These are phyloP conservation scores for Steatornis caripensis DNA, from an alignment of 2,113 vertebrate genomes.

Conservation along the genomic window DNA sequence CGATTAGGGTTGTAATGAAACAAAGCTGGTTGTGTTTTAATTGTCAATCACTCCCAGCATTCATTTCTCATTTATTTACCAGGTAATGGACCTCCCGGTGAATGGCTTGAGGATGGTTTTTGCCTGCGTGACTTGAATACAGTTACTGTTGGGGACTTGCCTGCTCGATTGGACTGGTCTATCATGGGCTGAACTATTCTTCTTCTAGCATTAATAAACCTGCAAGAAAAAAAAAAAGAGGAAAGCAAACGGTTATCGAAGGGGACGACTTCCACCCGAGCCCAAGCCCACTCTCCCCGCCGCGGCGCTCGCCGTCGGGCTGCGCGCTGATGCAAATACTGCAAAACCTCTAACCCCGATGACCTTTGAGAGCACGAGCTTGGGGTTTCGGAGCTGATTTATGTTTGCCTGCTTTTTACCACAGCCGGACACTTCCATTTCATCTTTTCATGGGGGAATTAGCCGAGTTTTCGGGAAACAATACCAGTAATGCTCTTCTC, in stretches of 20 bases:
- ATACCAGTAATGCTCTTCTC: constrained; percentile 75
- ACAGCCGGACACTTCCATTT: constrained; percentile 91
- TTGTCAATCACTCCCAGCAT: constrained; percentile 66
- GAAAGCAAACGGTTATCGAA: constrained; percentile 51
- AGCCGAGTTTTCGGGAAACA: constrained; percentile 85
- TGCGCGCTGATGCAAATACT: constrained; percentile 22
- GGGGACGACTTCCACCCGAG: background rate
- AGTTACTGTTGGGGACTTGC: constrained; percentile 89
- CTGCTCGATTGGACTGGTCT: constrained; percentile 99
- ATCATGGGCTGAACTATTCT: constrained; percentile 99
- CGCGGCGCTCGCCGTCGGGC: background rate
- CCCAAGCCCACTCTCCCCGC: background rate
- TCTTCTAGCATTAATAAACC: constrained; percentile 99
- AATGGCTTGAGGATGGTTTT: constrained; percentile 83
- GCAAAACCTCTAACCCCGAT: constrained; percentile 76
- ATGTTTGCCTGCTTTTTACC: constrained; percentile 90
- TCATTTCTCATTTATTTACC: constrained; percentile 83
- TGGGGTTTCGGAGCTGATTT: constrained; percentile 91
- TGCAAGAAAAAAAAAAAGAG: constrained; percentile 69
- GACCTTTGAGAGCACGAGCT: constrained; percentile 84
- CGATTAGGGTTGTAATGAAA: constrained; percentile 70
- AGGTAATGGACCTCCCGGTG: constrained; percentile 80
- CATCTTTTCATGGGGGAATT: constrained; percentile 87
- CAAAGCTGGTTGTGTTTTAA: constrained; percentile 63
- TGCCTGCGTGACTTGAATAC: constrained; percentile 78